Evolutionary conservation across 2,797 vertebrate genomes (phyloP).

Genomic region (Argentina silus): DNA sequence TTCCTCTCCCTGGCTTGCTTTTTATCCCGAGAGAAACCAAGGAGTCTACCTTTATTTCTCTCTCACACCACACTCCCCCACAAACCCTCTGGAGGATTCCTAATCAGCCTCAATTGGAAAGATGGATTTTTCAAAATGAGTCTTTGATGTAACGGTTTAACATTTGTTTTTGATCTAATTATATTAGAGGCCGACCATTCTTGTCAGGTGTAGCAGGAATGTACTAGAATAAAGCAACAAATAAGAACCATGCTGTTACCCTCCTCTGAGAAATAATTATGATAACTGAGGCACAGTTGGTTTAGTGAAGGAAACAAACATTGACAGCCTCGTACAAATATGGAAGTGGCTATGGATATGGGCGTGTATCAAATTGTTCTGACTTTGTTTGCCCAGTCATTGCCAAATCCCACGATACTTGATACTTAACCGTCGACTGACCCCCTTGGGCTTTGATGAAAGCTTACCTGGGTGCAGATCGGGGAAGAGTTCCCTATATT

Average conservation of each 20-base stretch:
- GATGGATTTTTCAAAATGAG: constrained; percentile 66
- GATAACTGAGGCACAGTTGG: constrained; percentile 18
- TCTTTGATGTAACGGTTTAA: constrained; percentile 70
- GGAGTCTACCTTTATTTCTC: constrained; percentile 18
- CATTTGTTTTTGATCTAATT: constrained; percentile 67
- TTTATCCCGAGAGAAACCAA: constrained; percentile 40
- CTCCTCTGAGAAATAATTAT: constrained; percentile 27
- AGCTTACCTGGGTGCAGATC: too few species aligned
- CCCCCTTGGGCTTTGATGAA: too few species aligned
- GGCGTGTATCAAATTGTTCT: too few species aligned
- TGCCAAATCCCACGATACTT: too few species aligned
- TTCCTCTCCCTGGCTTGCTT: constrained; percentile 38
- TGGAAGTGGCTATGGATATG: too few species aligned
- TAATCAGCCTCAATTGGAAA: constrained; percentile 67
- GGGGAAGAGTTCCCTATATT: too few species aligned
- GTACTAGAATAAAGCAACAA: constrained; percentile 40
- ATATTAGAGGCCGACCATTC: constrained; percentile 52
- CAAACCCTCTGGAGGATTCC: constrained; percentile 55
- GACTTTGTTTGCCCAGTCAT: too few species aligned
- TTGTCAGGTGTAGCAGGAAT: constrained; percentile 40
- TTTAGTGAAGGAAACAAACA: constrained; percentile 8
- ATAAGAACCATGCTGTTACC: constrained; percentile 40
- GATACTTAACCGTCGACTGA: too few species aligned
- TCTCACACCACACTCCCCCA: constrained; percentile 15
- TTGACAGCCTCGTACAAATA: background rate